phyloP scores from a whole-genome alignment of 2,113 vertebrate species.

The Ramphastos sulfuratus region DNA sequence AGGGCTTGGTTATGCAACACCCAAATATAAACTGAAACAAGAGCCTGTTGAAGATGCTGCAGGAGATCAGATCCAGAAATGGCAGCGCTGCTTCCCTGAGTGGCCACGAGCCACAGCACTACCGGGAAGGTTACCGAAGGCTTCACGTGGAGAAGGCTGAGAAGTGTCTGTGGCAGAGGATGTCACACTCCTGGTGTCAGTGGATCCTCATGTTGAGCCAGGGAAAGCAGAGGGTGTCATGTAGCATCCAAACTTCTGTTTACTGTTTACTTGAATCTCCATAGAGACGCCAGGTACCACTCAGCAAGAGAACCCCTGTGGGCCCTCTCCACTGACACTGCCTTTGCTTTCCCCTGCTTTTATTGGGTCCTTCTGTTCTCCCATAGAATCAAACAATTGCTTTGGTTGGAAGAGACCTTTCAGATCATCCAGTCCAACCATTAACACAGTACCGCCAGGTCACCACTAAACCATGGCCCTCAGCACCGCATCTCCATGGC shows the following conservation, averaged over 20 bases:
- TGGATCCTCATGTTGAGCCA: background rate
- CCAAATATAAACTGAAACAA: slow-evolving; percentile 56
- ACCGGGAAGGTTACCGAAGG: background rate
- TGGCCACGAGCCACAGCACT: background rate
- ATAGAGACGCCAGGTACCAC: background rate
- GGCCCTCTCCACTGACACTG: background rate
- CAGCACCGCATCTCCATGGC: too few relatives aligned
- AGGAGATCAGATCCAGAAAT: background rate
- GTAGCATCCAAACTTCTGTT: background rate
- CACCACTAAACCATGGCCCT: too few relatives aligned
- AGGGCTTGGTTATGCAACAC: slow-evolving; percentile 31
- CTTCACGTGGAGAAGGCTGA: background rate
- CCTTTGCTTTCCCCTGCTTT: background rate
- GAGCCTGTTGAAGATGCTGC: background rate
- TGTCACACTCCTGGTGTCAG: background rate
- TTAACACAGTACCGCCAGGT: too few relatives aligned
- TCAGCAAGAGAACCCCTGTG: background rate
- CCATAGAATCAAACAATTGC: too few relatives aligned
- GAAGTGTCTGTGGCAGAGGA: background rate
- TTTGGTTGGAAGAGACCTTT: too few relatives aligned
- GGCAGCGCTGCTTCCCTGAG: background rate
- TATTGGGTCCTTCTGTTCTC: background rate
- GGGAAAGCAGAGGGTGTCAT: background rate
- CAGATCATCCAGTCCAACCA: too few relatives aligned
- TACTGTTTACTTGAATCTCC: background rate